Evolutionary conservation across 2,113 vertebrate species (phyloP).

Genomic region (Romanogobio albipinnatus): DNA sequence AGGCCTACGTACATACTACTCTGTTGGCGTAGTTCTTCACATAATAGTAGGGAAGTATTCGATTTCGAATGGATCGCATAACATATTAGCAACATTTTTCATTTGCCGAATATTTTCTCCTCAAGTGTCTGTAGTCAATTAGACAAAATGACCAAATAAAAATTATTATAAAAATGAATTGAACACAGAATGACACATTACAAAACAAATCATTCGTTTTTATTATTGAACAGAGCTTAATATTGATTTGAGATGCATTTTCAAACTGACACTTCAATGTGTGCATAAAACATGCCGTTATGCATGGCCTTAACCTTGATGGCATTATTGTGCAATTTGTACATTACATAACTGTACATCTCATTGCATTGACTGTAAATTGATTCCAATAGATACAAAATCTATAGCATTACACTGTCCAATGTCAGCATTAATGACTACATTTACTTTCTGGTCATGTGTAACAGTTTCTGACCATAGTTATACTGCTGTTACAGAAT

Average conservation of each 20-base stretch:
- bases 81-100: too few species aligned
- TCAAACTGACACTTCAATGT: constrained; percentile 1
- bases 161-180: too few species aligned
- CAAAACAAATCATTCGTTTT: constrained; percentile 7
- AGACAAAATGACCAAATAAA: neutral
- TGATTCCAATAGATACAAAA: neutral
- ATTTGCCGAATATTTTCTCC: neutral
- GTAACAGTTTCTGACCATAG: neutral
- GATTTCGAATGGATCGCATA: too few species aligned
- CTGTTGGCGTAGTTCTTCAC: too few species aligned
- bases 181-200: neutral
- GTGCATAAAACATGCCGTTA: constrained; percentile 17
- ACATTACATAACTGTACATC: neutral
- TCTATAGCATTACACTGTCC: neutral
- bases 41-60: too few species aligned
- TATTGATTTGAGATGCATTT: constrained; percentile 5
- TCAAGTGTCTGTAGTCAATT: neutral
- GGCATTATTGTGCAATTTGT: neutral
- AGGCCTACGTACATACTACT: too few species aligned
- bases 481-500: neutral
- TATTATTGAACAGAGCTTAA: constrained; percentile 23
- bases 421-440: neutral
- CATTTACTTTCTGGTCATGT: neutral
- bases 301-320: neutral
- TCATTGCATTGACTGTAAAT: constrained; percentile 3